These are phyloP conservation scores for Netelia inedita DNA, from an alignment of 2,888 invertebrate species.

Conservation along the genomic window DNA sequence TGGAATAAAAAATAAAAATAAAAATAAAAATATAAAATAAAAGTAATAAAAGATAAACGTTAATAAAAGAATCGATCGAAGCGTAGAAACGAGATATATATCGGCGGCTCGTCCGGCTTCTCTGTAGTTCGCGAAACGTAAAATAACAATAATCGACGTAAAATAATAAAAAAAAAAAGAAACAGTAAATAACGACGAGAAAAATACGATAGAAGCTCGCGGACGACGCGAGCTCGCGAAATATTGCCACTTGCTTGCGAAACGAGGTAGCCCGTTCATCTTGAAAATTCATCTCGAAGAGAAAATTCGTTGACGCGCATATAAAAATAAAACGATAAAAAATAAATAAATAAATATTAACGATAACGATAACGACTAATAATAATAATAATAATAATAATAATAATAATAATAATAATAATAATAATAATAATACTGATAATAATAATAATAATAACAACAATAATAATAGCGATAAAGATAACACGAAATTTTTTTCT, in stretches of 20 bases:
- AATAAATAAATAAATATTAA: conserved; percentile 52
- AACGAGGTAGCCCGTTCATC: conserved; percentile 61
- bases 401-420: conserved; percentile 66
- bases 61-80: conserved; percentile 28
- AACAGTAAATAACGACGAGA: conserved; percentile 12
- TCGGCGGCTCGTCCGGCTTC: conserved; percentile 58
- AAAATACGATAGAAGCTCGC: conserved; percentile 37
- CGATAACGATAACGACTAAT: conserved; percentile 26
- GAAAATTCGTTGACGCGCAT: conserved; percentile 58
- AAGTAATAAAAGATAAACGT: conserved; percentile 37
- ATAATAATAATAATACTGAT: conserved; percentile 47
- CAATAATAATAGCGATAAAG: conserved; percentile 66
- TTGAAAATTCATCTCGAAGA: conserved; percentile 65
- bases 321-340: conserved; percentile 54
- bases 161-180: conserved; percentile 29
- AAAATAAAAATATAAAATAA: conserved; percentile 37
- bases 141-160: conserved; percentile 25
- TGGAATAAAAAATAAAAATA: conserved; percentile 40
- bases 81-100: conserved; percentile 48
- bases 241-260: conserved; percentile 70
- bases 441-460: conserved; percentile 68
- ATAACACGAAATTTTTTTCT: conserved; percentile 34
- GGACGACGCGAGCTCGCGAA: conserved; percentile 64
- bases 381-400: conserved; percentile 65
- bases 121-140: conserved; percentile 51